Evolutionary conservation across 1,140 invertebrate genomes (phyloP), one percentile per base, ranked within the genome.

Genomic region (Euura saliciscinereae): DNA sequence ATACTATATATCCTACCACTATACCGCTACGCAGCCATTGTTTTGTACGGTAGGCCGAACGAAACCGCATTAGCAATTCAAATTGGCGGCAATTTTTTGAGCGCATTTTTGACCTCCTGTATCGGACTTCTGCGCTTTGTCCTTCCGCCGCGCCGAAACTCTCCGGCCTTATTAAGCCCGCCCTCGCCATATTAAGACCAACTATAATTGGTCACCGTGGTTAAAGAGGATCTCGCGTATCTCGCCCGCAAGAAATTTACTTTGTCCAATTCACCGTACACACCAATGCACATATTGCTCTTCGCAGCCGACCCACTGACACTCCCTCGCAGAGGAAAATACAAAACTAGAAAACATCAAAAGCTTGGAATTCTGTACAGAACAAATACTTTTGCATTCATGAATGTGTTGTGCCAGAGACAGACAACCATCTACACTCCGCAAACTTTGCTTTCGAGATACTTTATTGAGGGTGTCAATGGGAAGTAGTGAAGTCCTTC

Each of bases 11-110:
- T 51, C 13, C 51, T n/a, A 59, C 13, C 51, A n/a, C 51, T 59
- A 59, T 59, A 59, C 51, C 51, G 51, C 51, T 59, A 59, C 51
- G 51, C 51, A 59, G 51, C 51, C 51, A 59, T 59, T 59, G 51
- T 59, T 59, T 59, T 59, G 51, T 59, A 59, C 51, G 51, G 51
- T 59, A 11, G 51, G 51, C 51, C 13, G 51, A 59, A 59, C 10
- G 8, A n/a, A 59, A 59, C 10, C 51, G 51, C 79, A 86, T 88
- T 87, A 88, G 85, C 85, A 88, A 88, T 88, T 88, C 86, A 87
- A 88, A 88, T 88, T 86, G 86, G 84, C 85, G 86, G 86, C 86
- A 88, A 86, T 88, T 88, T 88, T 87, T 88, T 88, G 82, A 88
- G 83, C 83, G 84, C 86, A 86, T 86, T 88, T 88, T 88, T 88